Evolutionary conservation across 2,888 invertebrate genomes (phyloP).

Genomic region (Stegophylla sp.): DNA sequence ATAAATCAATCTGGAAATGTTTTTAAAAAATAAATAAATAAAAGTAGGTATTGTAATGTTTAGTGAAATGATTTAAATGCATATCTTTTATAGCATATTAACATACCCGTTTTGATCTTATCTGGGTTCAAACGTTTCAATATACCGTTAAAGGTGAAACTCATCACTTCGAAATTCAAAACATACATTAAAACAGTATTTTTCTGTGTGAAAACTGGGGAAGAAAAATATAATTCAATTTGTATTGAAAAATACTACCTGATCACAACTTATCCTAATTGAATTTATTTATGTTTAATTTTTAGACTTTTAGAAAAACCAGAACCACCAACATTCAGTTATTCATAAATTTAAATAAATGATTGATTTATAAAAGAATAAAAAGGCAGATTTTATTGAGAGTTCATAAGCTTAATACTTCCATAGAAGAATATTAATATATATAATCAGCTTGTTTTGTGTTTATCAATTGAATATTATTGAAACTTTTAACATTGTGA

Average conservation of each 20-base stretch:
- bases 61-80: too few relatives aligned
- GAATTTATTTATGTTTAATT: not conserved
- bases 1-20: too few relatives aligned
- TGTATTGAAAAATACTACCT: constrained; percentile 13
- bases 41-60: too few relatives aligned
- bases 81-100: not conserved
- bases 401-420: not conserved
- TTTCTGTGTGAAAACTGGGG: not conserved
- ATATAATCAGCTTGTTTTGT: too few relatives aligned
- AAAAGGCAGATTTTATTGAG: not conserved
- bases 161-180: not conserved
- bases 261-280: constrained; percentile 7
- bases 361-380: not conserved
- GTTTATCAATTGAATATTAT: not conserved
- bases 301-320: not conserved
- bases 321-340: not conserved
- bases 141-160: too few relatives aligned
- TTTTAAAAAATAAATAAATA: too few relatives aligned
- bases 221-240: constrained; percentile 26
- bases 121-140: not conserved
- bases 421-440: too few relatives aligned
- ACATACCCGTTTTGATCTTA: constrained; percentile 20
- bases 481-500: not conserved
- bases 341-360: constrained; percentile 11
- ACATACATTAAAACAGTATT: constrained; percentile 1